These are phyloP conservation scores for Lagocephalus sceleratus DNA, from an alignment of 2,797 vertebrate genomes.

Conservation along the genomic window DNA sequence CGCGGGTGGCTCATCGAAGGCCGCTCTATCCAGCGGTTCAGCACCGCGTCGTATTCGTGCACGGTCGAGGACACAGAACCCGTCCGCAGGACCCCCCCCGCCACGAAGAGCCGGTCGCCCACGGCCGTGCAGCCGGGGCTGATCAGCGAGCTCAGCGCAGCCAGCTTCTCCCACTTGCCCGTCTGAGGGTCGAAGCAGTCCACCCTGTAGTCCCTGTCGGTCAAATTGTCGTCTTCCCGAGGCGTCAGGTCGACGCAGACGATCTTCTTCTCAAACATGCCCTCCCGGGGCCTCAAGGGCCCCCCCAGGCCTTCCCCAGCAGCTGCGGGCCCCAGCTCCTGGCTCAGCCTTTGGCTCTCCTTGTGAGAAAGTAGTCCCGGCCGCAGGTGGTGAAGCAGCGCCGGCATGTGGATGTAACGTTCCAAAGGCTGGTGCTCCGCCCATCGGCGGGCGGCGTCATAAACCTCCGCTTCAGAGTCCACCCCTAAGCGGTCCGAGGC, in stretches of 20 bases:
- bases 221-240: constrained; percentile 70
- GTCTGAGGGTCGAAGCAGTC: constrained; percentile 83
- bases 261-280: constrained; percentile 85
- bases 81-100: constrained; percentile 77
- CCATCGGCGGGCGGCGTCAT: constrained; percentile 80
- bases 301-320: constrained; percentile 70
- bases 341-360: constrained; percentile 70
- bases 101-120: constrained; percentile 77
- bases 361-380: constrained; percentile 77
- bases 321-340: constrained; percentile 72
- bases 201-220: constrained; percentile 69
- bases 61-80: constrained; percentile 75
- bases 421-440: constrained; percentile 74
- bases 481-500: constrained; percentile 81
- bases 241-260: constrained; percentile 82
- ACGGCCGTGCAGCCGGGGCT: constrained; percentile 80
- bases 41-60: constrained; percentile 78
- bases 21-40: constrained; percentile 77
- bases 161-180: constrained; percentile 81
- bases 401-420: constrained; percentile 78
- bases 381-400: constrained; percentile 73
- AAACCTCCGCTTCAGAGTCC: constrained; percentile 79
- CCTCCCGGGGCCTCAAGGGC: constrained; percentile 77
- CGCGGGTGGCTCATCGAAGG: constrained; percentile 75
- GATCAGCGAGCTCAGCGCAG: constrained; percentile 75